Percentiles rank a stretch among this genome's conserved stretches.
Conservation (phyloP, 2,797 vertebrate genomes). For the Pogonophryne albipinna region DNA sequence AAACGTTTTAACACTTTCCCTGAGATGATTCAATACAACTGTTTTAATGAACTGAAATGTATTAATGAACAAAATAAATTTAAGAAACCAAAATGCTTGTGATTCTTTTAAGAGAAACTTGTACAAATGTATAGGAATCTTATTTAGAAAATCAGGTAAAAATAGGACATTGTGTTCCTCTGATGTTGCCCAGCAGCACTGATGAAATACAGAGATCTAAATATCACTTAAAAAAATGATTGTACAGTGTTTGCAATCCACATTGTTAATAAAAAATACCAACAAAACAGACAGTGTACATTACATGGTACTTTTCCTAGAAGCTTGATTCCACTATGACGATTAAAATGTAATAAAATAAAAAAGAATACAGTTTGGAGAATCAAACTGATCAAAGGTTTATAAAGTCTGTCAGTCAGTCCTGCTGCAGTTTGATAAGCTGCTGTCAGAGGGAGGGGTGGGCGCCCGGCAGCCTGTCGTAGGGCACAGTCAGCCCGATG, state of each 20-base stretch:
- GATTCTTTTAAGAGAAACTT: background rate
- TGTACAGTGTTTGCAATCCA: slow-evolving; percentile 10
- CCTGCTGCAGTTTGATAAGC: background rate
- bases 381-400: slow-evolving; percentile 26
- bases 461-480: slow-evolving; percentile 79
- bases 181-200: background rate
- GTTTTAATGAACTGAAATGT: slow-evolving; percentile 35
- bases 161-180: slow-evolving; percentile 4
- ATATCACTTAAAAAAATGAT: slow-evolving; percentile 12
- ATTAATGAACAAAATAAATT: slow-evolving; percentile 40
- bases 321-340: background rate
- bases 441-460: slow-evolving; percentile 57
- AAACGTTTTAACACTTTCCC: slow-evolving; percentile 16
- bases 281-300: slow-evolving; percentile 2
- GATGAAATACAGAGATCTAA: slow-evolving; percentile 10
- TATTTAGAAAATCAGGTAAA: slow-evolving; percentile 18
- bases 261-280: background rate
- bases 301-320: slow-evolving; percentile 1
- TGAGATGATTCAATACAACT: slow-evolving; percentile 9
- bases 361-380: slow-evolving; percentile 20
- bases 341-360: slow-evolving; percentile 13
- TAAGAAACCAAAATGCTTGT: background rate
- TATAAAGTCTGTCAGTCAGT: background rate
- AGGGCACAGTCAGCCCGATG: slow-evolving; percentile 90
- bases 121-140: background rate